Conservation (phyloP, 1,140 invertebrate species). For the Gryon sp. region DNA sequence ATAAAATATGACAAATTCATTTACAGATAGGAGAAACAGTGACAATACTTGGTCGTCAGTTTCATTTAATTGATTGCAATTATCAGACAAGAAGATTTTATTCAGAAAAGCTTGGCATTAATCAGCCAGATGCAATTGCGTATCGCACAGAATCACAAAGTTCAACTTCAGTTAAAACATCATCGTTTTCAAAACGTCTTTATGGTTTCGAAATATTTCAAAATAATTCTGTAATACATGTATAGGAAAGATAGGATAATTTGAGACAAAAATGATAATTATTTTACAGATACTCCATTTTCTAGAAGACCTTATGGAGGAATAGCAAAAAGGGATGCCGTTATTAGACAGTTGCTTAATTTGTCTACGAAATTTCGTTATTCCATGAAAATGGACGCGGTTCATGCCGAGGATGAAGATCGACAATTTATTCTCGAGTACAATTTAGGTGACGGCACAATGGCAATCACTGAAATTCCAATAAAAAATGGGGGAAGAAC, state of each 20-base stretch:
- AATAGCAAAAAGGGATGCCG: constrained; percentile 85
- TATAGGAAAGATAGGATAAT: too few species aligned
- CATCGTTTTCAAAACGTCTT: constrained; percentile 8
- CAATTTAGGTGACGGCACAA: constrained; percentile 82
- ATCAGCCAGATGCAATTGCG: constrained; percentile 8
- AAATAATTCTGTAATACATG: too few species aligned
- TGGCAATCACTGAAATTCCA: constrained; percentile 82
- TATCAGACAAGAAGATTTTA: constrained; percentile 89
- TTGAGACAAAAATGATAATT: not conserved
- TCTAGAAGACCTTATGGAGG: constrained; percentile 81
- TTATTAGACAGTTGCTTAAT: constrained; percentile 83
- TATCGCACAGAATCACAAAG: not conserved
- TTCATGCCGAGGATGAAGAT: constrained; percentile 84
- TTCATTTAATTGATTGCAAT: constrained; percentile 90
- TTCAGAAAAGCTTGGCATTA: constrained; percentile 72
- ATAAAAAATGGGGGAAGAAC: constrained; percentile 84
- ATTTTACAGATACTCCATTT: constrained; percentile 72
- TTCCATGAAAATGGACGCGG: constrained; percentile 82
- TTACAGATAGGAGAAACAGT: constrained; percentile 83
- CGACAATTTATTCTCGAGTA: constrained; percentile 85
- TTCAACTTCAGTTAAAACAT: not conserved
- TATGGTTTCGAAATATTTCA: too few species aligned
- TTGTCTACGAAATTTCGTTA: constrained; percentile 83
- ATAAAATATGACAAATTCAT: too few species aligned
- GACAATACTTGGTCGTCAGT: constrained; percentile 84